Base-by-base conservation (phyloP, 2,113 vertebrate species). In the Arenaria interpres region DNA sequence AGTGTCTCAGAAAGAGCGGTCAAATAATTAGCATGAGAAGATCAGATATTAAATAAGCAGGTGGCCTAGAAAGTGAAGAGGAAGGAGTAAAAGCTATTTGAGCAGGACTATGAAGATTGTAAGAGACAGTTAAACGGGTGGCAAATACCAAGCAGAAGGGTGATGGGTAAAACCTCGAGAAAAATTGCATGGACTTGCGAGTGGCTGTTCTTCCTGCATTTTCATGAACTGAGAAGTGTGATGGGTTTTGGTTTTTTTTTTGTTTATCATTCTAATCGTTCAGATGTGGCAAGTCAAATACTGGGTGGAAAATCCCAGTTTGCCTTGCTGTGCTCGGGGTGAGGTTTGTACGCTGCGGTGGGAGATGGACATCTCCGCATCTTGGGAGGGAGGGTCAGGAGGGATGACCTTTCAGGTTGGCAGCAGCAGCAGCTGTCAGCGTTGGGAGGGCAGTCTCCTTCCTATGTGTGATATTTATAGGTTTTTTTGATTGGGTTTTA, bases 1-100 rank as follows among this genome's bases (percentile, higher is more conserved):
- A 71, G 64, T 77, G 54, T 88, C 54, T 88, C 93, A 74, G 80
- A 95, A 93, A 88, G 72, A 92, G 62, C 54, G 80, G 86, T 91
- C 89, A 94, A 69, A 73, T 74, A 74, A 91, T 87, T 69, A 91
- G 53, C 77, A 71, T 0, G 3, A 81, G 72, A 91, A 73, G 77
- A 87, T 73, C 62, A 50, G 69, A 22, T 92, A 85, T 75, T 82
- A 69, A 79, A 63, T 4, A 78, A 87, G 64, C 57, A 88, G 71
- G 37, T 92, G 85, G 24, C 87, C 67, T 79, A 69, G 62, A 85
- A 95, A 85, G 45, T 57, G 69, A 82, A 64, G 35, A 81, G 54
- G 37, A 68, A 66, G 37, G 17, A 85, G 30, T 60, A 69, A 68
- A 85, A 92, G 53, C 33, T 85, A 16, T 69, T 69, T 62, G 43